phyloP scores from a whole-genome alignment of 2,888 invertebrate genomes.

The Caenorhabditis sp. region DNA sequence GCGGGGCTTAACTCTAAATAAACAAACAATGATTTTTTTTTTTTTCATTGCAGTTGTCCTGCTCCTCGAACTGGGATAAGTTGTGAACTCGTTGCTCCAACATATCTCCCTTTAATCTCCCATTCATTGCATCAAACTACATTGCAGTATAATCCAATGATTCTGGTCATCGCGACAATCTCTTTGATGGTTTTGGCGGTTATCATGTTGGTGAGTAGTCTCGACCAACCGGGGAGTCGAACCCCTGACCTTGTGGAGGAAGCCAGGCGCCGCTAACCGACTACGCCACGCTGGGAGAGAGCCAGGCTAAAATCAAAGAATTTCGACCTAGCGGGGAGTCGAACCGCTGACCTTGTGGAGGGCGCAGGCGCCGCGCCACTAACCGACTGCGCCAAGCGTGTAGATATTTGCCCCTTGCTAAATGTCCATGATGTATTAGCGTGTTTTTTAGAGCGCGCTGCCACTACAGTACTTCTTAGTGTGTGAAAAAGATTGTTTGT shows the following conservation, averaged over 20 bases:
- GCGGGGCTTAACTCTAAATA: background rate
- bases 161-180: conserved; percentile 23
- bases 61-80: conserved; percentile 28
- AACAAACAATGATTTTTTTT: background rate
- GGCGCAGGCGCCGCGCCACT: too few species aligned
- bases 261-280: too few species aligned
- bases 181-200: conserved; percentile 27
- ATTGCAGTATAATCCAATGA: conserved; percentile 10
- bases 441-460: background rate
- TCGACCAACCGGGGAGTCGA: too few species aligned
- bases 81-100: conserved; percentile 31
- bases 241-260: too few species aligned
- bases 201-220: conserved; percentile 33
- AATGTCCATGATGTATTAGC: too few species aligned
- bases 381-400: too few species aligned
- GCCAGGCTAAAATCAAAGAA: too few species aligned
- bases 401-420: too few species aligned
- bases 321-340: too few species aligned
- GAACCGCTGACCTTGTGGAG: too few species aligned
- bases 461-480: background rate
- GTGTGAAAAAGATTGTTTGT: background rate
- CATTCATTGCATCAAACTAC: background rate
- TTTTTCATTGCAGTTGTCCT: conserved; percentile 35
- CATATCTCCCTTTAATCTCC: conserved; percentile 23
- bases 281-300: too few species aligned